phyloP scores from a whole-genome alignment of 2,113 vertebrate species.

The Ranitomeya variabilis region DNA sequence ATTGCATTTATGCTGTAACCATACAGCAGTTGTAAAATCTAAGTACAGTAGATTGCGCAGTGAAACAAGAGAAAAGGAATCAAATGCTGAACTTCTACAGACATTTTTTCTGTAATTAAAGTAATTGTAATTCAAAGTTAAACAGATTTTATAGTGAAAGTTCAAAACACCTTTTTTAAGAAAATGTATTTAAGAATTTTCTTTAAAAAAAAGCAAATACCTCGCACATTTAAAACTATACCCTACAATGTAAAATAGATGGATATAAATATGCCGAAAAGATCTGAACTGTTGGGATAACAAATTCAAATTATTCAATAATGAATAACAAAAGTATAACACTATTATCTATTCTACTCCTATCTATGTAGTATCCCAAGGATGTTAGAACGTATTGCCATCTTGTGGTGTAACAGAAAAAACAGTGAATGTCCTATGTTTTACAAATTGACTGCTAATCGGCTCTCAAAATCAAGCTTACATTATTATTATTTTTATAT shows the following conservation, averaged over 20 bases:
- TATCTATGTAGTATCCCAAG: conserved; percentile 53
- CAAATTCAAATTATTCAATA: background rate
- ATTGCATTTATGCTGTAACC: no score
- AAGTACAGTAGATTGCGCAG: no score
- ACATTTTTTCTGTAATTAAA: no score
- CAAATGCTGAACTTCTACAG: no score
- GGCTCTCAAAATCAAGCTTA: no score
- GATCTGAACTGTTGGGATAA: background rate
- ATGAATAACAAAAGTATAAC: background rate
- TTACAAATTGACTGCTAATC: background rate
- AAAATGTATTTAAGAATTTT: background rate
- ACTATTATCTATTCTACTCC: background rate
- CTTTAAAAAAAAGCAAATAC: background rate
- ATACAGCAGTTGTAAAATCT: no score
- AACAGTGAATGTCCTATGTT: background rate
- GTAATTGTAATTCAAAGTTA: no score
- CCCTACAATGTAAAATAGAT: background rate
- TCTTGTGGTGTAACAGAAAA: conserved; percentile 79
- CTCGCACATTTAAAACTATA: background rate
- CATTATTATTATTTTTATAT: background rate
- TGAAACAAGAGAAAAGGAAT: no score
- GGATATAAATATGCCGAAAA: background rate
- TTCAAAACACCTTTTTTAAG: background rate
- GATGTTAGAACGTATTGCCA: conserved; percentile 88
- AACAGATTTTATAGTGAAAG: no score